phyloP scores from a whole-genome alignment of 2,113 vertebrate genomes.

The Barnardius zonarius region DNA sequence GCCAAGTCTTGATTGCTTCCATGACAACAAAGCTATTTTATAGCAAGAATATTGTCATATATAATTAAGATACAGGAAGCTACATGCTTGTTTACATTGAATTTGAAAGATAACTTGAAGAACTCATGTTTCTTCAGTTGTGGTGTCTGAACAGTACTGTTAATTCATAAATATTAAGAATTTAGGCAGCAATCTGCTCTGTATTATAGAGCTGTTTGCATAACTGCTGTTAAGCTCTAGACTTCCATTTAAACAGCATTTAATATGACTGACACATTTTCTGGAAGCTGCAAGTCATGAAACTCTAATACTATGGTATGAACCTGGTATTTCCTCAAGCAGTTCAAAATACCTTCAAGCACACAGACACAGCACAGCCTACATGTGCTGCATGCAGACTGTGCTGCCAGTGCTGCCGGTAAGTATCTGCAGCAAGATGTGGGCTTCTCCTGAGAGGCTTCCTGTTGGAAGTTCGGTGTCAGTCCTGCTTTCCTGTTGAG shows the following conservation, averaged over 20 bases:
- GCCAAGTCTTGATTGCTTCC: constrained; percentile 71
- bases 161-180: constrained; percentile 24
- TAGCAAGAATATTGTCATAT: constrained; percentile 57
- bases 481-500: background rate
- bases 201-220: background rate
- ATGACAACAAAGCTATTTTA: constrained; percentile 74
- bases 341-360: background rate
- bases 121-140: constrained; percentile 33
- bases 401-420: background rate
- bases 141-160: background rate
- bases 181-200: background rate
- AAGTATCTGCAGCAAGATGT: background rate
- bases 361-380: accelerated
- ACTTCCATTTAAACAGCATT: background rate
- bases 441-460: background rate
- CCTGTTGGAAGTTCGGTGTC: background rate
- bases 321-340: background rate
- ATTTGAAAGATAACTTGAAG: constrained; percentile 39
- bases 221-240: background rate
- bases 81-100: constrained; percentile 53
- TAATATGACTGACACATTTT: background rate
- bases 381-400: accelerated
- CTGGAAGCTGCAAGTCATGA: background rate
- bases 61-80: constrained; percentile 67
- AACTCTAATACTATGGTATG: background rate